Evolutionary conservation across 2,797 vertebrate species (phyloP).

Genomic region (Trachurus trachurus): DNA sequence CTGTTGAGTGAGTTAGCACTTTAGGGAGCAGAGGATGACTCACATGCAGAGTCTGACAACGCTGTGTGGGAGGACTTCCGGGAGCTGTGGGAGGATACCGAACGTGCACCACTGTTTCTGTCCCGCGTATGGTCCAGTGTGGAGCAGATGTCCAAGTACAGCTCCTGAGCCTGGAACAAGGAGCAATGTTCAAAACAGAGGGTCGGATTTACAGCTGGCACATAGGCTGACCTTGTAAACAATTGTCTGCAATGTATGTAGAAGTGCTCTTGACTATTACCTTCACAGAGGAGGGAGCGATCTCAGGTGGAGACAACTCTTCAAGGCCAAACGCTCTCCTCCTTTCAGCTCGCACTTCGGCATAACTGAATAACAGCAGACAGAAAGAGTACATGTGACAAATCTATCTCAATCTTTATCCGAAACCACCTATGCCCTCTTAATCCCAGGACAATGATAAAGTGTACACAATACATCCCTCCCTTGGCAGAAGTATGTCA

Average conservation of each 20-base stretch:
- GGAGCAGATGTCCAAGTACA: conserved; percentile 84
- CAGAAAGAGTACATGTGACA: not conserved
- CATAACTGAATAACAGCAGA: conserved; percentile 81
- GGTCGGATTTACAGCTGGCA: conserved; percentile 8
- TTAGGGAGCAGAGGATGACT: conserved; percentile 69
- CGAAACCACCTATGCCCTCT: not conserved
- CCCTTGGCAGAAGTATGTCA: not conserved
- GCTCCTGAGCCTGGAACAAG: conserved; percentile 86
- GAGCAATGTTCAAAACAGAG: not conserved
- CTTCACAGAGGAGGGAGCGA: conserved; percentile 84
- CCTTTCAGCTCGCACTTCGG: conserved; percentile 87
- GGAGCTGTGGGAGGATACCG: conserved; percentile 88
- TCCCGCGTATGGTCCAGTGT: conserved; percentile 78
- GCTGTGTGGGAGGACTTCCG: conserved; percentile 86
- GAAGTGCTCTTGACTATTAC: conserved; percentile 51
- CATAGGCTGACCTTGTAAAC: not conserved
- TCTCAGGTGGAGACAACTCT: conserved; percentile 82
- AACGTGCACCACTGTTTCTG: conserved; percentile 79
- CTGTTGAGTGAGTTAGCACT: conserved; percentile 53
- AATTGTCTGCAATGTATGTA: not conserved
- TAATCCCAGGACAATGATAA: conserved; percentile 3
- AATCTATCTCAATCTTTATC: not conserved
- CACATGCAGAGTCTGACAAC: conserved; percentile 88
- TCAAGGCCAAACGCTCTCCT: conserved; percentile 86
- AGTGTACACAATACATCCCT: not conserved